Evolutionary conservation across 2,888 invertebrate genomes (phyloP), one percentile per base, ranked within the genome.

Genomic region (Cataglyphis rosenhaueri): DNA sequence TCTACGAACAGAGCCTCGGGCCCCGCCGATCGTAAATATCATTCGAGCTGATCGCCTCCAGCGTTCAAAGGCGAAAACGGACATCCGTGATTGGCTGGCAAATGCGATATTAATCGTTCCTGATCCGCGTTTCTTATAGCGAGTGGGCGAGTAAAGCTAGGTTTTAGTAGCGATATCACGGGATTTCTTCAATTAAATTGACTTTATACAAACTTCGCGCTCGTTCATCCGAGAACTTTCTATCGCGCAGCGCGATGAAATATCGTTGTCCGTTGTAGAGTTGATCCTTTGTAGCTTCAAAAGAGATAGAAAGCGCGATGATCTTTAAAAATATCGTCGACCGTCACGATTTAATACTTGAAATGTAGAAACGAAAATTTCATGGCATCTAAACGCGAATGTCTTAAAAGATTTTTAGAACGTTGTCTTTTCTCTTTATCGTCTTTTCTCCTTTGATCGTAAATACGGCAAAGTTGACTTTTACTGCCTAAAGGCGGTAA

Each of bases 21-120:
- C 62, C 25, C 52, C 70, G 59, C 59, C 71, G 88, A 87, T 91
- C 91, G 90, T 91, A 91, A 91, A 91, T 91, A 91, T 89, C 86
- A 84, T 89, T 88, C 86, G 88, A 87, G 84, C 86, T 84, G 82
- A 84, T 87, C 61, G 65, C 76, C 75, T 38, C 59, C 29, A 71
- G 75, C 76, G 90, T 76, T 76, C 78, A 81, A 76, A 84, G 84
- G 83, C 85, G 86, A 76, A 78, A 88, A 86, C 78, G 82, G 75
- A 85, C 85, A 66, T 85, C 82, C 83, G 79, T 66, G 83, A 88
- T 85, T 76, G 84, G 84, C n/a, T 71, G 61, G 41, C 41, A 66
- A 66, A 59, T 78, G 70, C 78, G 88, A 86, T 86, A 85, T 89
- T 86, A 88, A 90, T 90, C 90, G 88, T 81, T 85, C 81, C 61